Evolutionary conservation across 2,797 vertebrate genomes (phyloP), one percentile per base, ranked within the genome.

Genomic region (Podargus strigoides): DNA sequence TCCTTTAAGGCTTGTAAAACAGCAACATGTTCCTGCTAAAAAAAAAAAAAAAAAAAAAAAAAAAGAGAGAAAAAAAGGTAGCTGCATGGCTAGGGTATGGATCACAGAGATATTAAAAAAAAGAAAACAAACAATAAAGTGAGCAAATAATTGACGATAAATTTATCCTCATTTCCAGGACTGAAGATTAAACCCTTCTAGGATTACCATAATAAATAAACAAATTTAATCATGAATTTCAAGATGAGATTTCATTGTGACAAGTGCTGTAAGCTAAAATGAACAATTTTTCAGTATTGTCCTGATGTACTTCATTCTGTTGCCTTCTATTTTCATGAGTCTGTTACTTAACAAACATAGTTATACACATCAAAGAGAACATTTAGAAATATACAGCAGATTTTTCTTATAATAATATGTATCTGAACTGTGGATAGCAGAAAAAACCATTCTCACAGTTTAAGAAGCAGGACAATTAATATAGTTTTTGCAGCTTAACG

Each of bases 311-410:
- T 73, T 91, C 89, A 89, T 96, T 92, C 94, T 96, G 89, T 88
- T 96, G 91, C 59, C 73, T 93, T 95, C 79, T 95, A 91, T 92
- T 96, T 95, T 92, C 68, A 77, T 42, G 63, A 5, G 5, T 92
- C 95, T 96, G 94, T 95, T 94, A 74, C 78, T 95, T 95, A 95
- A 95, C 92, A 97, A 95, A 94, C 55, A 62, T 27, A 81, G 70
- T 64, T 90, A 68, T 55, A 50, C 7, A 83, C 64, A 64, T 78
- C 66, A 81, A 92, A 92, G 66, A 75, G 73, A 90, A 52, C 22
- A 53, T 69, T 84, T 89, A 62, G 39, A 90, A 88, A 91, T 39
- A 76, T 18, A 73, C 19, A 76, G 37, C 85, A 94, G 85, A 88
- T 89, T 95, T 89, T 93, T 86, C 62, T 46, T 87, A 30, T 34